Evolutionary conservation across 2,888 invertebrate species (phyloP), one percentile per base, ranked within the genome.

Genomic region (Stramonita haemastoma): DNA sequence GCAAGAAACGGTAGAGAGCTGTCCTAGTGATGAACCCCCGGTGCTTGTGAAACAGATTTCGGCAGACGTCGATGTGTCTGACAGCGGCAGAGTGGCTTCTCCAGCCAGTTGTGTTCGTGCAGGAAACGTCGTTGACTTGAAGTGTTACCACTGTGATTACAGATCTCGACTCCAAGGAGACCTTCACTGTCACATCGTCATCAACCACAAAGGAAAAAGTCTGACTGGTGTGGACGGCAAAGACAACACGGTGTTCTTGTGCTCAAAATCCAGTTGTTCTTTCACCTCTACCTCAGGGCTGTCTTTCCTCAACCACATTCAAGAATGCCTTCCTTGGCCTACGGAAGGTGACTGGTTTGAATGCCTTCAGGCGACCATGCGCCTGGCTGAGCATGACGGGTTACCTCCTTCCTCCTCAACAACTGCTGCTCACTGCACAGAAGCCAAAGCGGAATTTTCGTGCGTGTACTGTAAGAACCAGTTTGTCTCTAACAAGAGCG

Each of bases 131-230:
- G 92, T 92, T 81, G 90, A 92, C 11, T 93, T 91, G 90, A 93
- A 93, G 90, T 94, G 94, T 91, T 94, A 92, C 79, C 94, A 94
- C 89, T 94, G 94, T 89, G 92, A 91, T 87, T 92, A 90, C 83
- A 88, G 79, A 73, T 87, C 91, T n/a, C 90, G 81, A 56, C 32
- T 86, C 19, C 90, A 89, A 36, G 90, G 87, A 11, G 84, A 90
- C 5, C 89, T 92, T 70, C 91, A 89, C 56, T 90, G 73, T 73
- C 92, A 92, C 86, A 90, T 91, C 56, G 89, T 90, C 29, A 85
- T 90, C 66, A 90, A 90, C 29, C 92, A 92, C 83, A 90, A 87
- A 66, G 91, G 92, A 13, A 90, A 87, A 56, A 88, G 89, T 36
- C 87, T 92, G 79, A 86, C 90, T 66, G 92, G 91, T n/a, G 56